phyloP scores from a whole-genome alignment of 1,140 invertebrate genomes.

The Trichonephila clavipes region DNA sequence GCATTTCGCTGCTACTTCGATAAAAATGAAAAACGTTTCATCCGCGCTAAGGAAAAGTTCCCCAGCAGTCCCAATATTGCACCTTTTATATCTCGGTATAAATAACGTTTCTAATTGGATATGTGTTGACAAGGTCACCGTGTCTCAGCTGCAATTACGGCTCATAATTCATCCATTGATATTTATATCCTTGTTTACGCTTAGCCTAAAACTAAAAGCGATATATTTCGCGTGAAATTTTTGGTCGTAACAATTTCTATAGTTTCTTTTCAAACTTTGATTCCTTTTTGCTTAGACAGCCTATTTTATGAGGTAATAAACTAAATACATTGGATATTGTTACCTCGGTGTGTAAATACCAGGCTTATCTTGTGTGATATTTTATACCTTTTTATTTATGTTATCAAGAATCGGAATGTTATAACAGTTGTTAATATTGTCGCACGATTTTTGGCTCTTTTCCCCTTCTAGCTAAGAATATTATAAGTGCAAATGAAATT shows the following conservation, averaged over 20 bases:
- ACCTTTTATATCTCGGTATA: constrained; percentile 9
- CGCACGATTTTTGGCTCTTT: too few relatives aligned
- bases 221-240: neutral
- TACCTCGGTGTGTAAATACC: too few relatives aligned
- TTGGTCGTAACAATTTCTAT: neutral
- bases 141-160: neutral
- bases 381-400: too few relatives aligned
- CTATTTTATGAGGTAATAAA: too few relatives aligned
- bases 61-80: constrained; percentile 8
- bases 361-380: too few relatives aligned
- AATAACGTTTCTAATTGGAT: constrained; percentile 22
- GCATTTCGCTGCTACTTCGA: neutral
- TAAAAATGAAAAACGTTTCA: neutral
- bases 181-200: neutral
- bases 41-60: neutral
- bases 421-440: too few relatives aligned
- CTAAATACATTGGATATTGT: too few relatives aligned
- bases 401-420: too few relatives aligned
- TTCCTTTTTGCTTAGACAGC: neutral
- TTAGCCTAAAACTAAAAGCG: neutral
- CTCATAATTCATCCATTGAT: neutral
- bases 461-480: too few relatives aligned
- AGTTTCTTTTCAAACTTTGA: neutral
- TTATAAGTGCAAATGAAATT: too few relatives aligned
- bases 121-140: neutral